phyloP scores from a whole-genome alignment of 2,113 vertebrate genomes.

The Chlorodrepanis virens region DNA sequence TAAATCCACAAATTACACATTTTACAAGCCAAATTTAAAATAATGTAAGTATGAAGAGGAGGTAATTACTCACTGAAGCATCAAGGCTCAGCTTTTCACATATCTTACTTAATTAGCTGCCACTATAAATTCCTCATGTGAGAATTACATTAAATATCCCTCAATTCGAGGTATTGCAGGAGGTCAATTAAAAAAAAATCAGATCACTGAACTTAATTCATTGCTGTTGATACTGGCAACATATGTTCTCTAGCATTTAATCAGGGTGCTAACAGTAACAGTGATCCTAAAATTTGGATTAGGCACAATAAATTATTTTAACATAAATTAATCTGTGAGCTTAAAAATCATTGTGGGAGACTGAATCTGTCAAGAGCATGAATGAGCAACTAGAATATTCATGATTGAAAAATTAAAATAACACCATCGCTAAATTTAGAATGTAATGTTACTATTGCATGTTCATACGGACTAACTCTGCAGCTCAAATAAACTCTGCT shows the following conservation, averaged over 20 bases:
- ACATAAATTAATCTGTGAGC: neutral
- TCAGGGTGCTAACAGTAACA: neutral
- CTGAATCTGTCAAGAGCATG: neutral
- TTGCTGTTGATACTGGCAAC: neutral
- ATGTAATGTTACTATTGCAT: neutral
- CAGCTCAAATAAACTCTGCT: neutral
- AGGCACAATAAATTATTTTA: neutral
- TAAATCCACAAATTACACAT: neutral
- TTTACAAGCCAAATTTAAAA: neutral
- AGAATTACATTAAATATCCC: neutral
- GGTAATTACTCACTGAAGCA: neutral
- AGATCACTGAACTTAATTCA: neutral
- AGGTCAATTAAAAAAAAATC: neutral
- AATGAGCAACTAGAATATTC: neutral
- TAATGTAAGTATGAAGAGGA: neutral
- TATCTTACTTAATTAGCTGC: conserved; percentile 1
- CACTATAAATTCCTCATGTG: neutral
- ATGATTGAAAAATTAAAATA: neutral
- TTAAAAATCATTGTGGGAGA: neutral
- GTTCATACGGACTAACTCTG: neutral
- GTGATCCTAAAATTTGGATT: neutral
- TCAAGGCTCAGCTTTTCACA: neutral
- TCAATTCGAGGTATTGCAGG: neutral
- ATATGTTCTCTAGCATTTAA: neutral
- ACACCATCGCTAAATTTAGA: neutral